A percentile compares a stretch with the other conserved stretches of the same genome.
Conservation (phyloP, 2,888 invertebrate genomes). For the Morpho helenor region DNA sequence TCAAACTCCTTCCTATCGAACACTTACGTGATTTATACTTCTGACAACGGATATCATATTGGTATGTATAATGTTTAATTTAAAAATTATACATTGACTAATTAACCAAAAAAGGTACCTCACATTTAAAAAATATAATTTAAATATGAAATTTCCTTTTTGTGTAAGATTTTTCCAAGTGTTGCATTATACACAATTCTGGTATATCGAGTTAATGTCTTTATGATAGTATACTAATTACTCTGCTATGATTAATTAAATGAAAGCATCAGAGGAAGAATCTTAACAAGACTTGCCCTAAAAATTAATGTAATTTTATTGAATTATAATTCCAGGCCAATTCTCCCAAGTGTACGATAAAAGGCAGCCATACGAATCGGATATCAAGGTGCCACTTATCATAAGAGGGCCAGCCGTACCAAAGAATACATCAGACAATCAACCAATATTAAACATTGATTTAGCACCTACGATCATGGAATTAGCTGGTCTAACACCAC, state of each 20-base stretch:
- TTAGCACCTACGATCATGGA: slow-evolving; percentile 90
- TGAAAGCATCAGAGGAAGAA: too few species aligned
- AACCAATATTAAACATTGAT: slow-evolving; percentile 88
- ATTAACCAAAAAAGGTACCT: too few species aligned
- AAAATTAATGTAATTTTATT: too few species aligned
- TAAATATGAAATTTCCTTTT: too few species aligned
- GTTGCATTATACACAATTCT: too few species aligned
- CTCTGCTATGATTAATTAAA: too few species aligned
- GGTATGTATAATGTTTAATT: slow-evolving; percentile 64
- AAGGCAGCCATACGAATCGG: slow-evolving; percentile 93
- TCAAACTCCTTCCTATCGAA: slow-evolving; percentile 78
- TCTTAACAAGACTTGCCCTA: too few species aligned
- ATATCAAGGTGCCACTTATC: slow-evolving; percentile 90
- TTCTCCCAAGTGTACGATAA: slow-evolving; percentile 94
- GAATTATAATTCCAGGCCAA: slow-evolving; percentile 81
- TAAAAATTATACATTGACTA: too few species aligned
- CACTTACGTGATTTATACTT: slow-evolving; percentile 91
- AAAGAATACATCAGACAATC: slow-evolving; percentile 59
- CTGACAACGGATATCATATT: slow-evolving; percentile 95
- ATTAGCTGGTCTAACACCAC: slow-evolving; percentile 80
- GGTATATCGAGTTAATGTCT: too few species aligned
- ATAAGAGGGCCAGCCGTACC: slow-evolving; percentile 86
- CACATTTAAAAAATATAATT: too few species aligned
- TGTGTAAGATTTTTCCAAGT: too few species aligned
- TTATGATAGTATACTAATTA: too few species aligned